Percentiles rank a stretch among this genome's conserved stretches.
Evolutionary conservation across 2,888 invertebrate genomes (phyloP).

Genomic region (Archaeoteleia sp.): DNA sequence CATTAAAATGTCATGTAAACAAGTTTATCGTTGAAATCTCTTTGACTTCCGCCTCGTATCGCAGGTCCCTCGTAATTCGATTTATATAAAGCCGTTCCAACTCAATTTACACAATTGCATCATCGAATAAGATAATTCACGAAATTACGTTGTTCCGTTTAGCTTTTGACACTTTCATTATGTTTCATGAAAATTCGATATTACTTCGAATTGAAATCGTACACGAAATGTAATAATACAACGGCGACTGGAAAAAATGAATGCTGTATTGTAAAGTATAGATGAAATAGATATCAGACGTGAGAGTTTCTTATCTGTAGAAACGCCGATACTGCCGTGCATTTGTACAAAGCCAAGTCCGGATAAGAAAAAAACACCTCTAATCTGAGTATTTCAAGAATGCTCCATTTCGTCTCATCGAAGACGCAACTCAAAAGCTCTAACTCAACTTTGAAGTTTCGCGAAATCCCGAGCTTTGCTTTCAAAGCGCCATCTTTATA

Average conservation of each 20-base stretch:
- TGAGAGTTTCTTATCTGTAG: constrained; percentile 11
- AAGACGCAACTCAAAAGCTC: constrained; percentile 31
- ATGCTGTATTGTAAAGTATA: too few relatives aligned
- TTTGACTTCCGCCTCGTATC: constrained; percentile 17
- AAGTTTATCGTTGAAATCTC: constrained; percentile 51
- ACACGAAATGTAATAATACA: too few relatives aligned
- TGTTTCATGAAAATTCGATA: too few relatives aligned
- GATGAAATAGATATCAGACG: too few relatives aligned
- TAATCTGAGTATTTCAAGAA: constrained; percentile 47
- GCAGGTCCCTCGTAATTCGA: constrained; percentile 13
- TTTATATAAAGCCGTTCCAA: constrained; percentile 17
- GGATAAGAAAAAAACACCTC: constrained; percentile 17
- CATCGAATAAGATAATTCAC: constrained; percentile 13
- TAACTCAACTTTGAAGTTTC: constrained; percentile 36
- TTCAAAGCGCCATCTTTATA: constrained; percentile 13
- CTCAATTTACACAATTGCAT: constrained; percentile 19
- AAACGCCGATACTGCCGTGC: constrained; percentile 24
- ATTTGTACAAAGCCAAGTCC: constrained; percentile 35
- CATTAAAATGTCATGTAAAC: constrained; percentile 56
- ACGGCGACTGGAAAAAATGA: too few relatives aligned
- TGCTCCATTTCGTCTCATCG: constrained; percentile 35
- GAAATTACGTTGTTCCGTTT: too few relatives aligned
- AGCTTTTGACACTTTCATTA: too few relatives aligned
- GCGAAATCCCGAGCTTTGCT: constrained; percentile 25
- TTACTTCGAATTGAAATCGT: too few relatives aligned